These are phyloP conservation scores for Falco naumanni DNA, from an alignment of 2,797 vertebrate genomes.

Conservation along the genomic window DNA sequence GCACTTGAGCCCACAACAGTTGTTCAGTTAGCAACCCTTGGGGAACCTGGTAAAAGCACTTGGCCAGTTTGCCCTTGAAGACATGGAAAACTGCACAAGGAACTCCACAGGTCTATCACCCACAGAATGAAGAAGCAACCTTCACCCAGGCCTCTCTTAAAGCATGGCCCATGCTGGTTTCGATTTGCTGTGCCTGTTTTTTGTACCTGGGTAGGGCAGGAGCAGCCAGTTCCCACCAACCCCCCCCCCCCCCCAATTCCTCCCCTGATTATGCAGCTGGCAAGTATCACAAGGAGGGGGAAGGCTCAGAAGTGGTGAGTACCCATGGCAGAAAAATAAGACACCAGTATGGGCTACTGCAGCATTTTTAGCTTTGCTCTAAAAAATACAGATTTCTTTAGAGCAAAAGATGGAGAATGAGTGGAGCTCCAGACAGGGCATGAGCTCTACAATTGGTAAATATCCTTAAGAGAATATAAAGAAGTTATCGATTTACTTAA, in stretches of 20 bases:
- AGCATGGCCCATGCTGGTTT: neutral
- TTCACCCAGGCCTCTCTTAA: neutral
- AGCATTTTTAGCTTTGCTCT: neutral
- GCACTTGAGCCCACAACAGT: neutral
- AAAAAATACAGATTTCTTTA: neutral
- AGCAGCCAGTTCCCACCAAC: neutral
- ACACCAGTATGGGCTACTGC: neutral
- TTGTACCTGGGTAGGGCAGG: neutral
- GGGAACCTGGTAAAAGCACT: neutral
- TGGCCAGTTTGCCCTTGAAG: neutral
- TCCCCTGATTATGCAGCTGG: neutral
- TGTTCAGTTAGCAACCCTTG: neutral
- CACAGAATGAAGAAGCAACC: neutral
- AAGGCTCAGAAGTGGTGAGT: neutral
- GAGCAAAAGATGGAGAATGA: neutral
- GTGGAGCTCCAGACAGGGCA: fast-evolving
- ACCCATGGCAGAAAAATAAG: neutral
- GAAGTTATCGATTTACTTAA: neutral
- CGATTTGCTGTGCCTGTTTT: neutral
- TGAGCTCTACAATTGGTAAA: neutral
- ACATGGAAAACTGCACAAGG: fast-evolving
- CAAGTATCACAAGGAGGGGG: neutral
- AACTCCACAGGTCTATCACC: neutral
- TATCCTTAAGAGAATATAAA: neutral
- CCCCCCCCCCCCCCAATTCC: no score